Conservation (phyloP, 2,113 vertebrate genomes). For the Mastomys natalensis region DNA sequence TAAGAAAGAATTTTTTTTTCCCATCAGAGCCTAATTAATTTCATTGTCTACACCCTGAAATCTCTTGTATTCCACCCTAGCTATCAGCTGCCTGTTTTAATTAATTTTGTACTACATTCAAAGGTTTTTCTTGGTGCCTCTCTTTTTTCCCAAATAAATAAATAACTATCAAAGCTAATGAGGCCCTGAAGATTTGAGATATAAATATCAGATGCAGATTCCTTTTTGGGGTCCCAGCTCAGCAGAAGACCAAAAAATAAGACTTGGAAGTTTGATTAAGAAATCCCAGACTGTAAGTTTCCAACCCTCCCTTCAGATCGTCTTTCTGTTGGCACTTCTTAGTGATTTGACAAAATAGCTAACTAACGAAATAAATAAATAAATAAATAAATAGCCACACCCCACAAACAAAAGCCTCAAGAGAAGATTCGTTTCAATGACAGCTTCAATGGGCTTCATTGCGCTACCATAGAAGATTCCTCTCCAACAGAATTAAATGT, state of each 20-base stretch:
- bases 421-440: conserved; percentile 31
- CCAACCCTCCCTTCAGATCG: conserved; percentile 66
- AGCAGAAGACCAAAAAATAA: conserved; percentile 81
- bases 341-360: conserved; percentile 29
- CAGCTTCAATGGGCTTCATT: neutral
- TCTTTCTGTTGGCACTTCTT: conserved; percentile 70
- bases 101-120: conserved; percentile 84
- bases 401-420: conserved; percentile 4
- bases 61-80: conserved; percentile 64
- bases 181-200: conserved; percentile 87
- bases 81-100: conserved; percentile 79
- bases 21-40: conserved; percentile 61
- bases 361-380: neutral
- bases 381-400: neutral
- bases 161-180: conserved; percentile 87
- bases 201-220: conserved; percentile 88
- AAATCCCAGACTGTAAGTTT: conserved; percentile 72
- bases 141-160: conserved; percentile 73
- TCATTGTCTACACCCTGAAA: conserved; percentile 63
- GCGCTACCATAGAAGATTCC: neutral
- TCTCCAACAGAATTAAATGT: neutral
- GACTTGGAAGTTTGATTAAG: conserved; percentile 87
- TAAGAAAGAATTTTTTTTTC: neutral
- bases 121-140: conserved; percentile 82
- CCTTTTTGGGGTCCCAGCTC: conserved; percentile 82